Conservation (phyloP, 2,113 vertebrate species). For the Irena cyanogastra region DNA sequence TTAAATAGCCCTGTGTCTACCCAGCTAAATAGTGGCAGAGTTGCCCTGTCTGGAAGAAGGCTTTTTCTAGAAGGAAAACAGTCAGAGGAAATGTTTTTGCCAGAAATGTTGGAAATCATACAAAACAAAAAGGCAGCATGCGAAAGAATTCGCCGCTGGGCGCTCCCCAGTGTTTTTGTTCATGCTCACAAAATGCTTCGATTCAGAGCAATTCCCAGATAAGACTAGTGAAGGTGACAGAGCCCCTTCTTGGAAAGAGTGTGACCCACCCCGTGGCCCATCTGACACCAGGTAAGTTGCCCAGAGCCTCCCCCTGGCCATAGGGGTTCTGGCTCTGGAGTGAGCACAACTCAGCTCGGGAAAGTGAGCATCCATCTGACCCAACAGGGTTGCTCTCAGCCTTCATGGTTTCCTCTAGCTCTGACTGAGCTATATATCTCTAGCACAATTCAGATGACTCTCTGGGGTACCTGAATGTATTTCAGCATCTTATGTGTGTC, state of each 20-base stretch:
- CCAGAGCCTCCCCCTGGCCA: not conserved
- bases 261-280: not conserved
- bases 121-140: slow-evolving; percentile 34
- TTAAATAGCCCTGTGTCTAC: slow-evolving; percentile 49
- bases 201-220: not conserved
- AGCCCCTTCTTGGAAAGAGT: accelerated
- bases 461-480: not conserved
- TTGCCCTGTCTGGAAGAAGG: slow-evolving; percentile 40
- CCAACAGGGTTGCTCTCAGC: not conserved
- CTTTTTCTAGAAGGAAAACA: slow-evolving; percentile 52
- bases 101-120: slow-evolving; percentile 44
- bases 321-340: not conserved
- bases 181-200: not conserved
- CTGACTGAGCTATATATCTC: not conserved
- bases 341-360: accelerated
- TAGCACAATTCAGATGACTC: not conserved
- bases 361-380: not conserved
- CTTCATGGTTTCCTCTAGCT: not conserved
- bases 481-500: not conserved
- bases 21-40: slow-evolving; percentile 37
- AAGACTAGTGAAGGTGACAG: not conserved
- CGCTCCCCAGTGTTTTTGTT: not conserved
- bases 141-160: not conserved
- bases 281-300: accelerated
- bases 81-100: slow-evolving; percentile 59